Conservation (phyloP, 53 echinoderm and acorn worm genomes). For the Mesocentrotus franciscanus region DNA sequence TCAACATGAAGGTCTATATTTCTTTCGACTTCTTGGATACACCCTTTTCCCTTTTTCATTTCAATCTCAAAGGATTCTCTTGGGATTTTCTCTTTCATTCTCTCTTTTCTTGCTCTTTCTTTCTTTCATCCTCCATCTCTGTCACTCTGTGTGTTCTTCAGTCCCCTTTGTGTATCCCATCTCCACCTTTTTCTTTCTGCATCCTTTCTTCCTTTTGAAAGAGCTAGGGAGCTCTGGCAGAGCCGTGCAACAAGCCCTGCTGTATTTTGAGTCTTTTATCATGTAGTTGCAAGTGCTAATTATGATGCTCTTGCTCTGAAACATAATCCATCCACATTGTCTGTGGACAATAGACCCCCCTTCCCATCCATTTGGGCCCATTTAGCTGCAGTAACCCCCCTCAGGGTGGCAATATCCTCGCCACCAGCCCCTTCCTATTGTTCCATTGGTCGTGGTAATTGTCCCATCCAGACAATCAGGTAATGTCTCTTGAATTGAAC, state of each 20-base stretch:
- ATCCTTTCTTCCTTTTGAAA: background rate
- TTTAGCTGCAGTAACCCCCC: conserved; percentile 30
- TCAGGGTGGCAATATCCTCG: conserved; percentile 13
- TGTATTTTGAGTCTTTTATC: conserved; percentile 15
- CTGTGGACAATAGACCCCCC: background rate
- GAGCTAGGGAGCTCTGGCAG: background rate
- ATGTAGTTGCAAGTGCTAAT: background rate
- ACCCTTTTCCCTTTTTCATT: no score
- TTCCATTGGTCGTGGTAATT: background rate
- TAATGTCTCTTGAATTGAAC: background rate
- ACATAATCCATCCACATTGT: conserved; percentile 8
- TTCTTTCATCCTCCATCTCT: background rate
- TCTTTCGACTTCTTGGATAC: no score
- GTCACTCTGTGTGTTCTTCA: background rate
- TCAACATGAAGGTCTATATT: no score
- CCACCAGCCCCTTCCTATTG: conserved; percentile 36
- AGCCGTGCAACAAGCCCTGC: background rate
- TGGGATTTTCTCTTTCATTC: background rate
- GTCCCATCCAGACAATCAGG: conserved; percentile 4
- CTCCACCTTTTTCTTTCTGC: background rate
- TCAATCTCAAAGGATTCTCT: no score
- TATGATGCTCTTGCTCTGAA: background rate
- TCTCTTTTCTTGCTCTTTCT: background rate
- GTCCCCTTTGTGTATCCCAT: background rate
- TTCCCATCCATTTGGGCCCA: background rate